A percentile compares a stretch with the other conserved stretches of the same genome.
These are phyloP conservation scores for Streblospio benedicti DNA, from an alignment of 1,140 invertebrate genomes.

Conservation along the genomic window DNA sequence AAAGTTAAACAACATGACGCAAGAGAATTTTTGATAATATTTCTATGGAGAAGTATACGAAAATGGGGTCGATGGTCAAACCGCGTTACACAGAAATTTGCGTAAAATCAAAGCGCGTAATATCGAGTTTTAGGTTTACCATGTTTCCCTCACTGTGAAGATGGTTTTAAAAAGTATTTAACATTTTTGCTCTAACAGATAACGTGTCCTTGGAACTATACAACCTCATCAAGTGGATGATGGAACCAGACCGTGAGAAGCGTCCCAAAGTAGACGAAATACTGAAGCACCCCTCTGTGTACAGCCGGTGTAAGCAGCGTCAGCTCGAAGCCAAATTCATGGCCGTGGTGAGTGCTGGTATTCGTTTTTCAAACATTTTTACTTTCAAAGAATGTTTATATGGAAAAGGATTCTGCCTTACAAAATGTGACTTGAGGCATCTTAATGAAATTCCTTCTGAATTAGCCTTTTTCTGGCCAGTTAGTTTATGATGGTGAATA, in stretches of 20 bases:
- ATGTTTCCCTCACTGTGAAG: background rate
- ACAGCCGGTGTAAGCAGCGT: too few species aligned
- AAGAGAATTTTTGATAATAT: too few species aligned
- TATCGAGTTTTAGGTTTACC: background rate
- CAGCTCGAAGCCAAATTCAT: too few species aligned
- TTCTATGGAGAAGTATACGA: background rate
- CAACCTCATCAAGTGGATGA: conserved; percentile 54
- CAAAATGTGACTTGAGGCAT: conserved; percentile 10
- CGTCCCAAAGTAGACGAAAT: conserved; percentile 53
- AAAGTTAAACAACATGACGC: too few species aligned
- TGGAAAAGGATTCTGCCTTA: background rate
- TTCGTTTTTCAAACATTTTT: background rate
- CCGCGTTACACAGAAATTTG: background rate
- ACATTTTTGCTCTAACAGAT: conserved; percentile 30
- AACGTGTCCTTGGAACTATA: conserved; percentile 53
- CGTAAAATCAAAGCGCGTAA: background rate
- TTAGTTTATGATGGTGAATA: too few species aligned
- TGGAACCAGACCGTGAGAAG: conserved; percentile 49
- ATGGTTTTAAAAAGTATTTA: conserved; percentile 9
- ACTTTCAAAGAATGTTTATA: background rate
- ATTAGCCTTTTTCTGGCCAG: background rate
- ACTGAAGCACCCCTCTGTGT: conserved; percentile 38
- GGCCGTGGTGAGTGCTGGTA: background rate
- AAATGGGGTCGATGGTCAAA: background rate
- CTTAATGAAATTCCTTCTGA: background rate